A percentile compares a stretch with the other conserved stretches of the same genome.
Evolutionary conservation across 2,797 vertebrate genomes (phyloP).

Genomic region (Thunnus albacares): DNA sequence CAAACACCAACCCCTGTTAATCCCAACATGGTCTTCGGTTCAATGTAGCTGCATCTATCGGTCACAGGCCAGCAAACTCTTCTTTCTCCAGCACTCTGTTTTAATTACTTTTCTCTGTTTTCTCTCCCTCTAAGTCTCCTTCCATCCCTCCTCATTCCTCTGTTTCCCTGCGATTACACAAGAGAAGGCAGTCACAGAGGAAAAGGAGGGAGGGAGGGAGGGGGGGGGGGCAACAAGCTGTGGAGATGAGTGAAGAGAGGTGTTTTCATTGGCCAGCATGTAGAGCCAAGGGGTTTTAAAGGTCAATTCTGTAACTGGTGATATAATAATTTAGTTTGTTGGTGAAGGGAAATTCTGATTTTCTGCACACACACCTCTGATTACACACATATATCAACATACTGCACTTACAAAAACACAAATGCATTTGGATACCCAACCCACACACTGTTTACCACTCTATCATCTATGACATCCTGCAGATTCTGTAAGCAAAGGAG

Average conservation of each 20-base stretch:
- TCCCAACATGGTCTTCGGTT: conserved; percentile 65
- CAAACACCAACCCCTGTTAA: conserved; percentile 61
- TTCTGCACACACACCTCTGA: background rate
- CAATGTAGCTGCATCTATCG: conserved; percentile 70
- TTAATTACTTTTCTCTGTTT: conserved; percentile 83
- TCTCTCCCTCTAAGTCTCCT: conserved; percentile 51
- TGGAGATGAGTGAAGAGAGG: conserved; percentile 34
- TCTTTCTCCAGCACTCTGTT: conserved; percentile 71
- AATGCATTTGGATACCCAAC: too few relatives aligned
- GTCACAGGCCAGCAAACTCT: conserved; percentile 75
- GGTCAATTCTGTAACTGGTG: conserved; percentile 46
- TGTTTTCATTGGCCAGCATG: conserved; percentile 45
- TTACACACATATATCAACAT: background rate
- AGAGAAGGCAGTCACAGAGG: conserved; percentile 35
- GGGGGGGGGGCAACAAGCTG: conserved; percentile 12
- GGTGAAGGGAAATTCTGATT: conserved; percentile 14
- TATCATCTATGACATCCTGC: background rate
- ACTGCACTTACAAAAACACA: too few relatives aligned
- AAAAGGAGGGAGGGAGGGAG: background rate
- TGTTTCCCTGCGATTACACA: conserved; percentile 71
- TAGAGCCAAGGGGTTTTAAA: conserved; percentile 49
- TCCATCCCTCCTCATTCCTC: conserved; percentile 55
- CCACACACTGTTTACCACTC: background rate
- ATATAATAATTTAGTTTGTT: conserved; percentile 52
- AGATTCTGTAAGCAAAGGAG: background rate